Percentiles rank a stretch among this genome's conserved stretches.
Conservation (phyloP, 2,888 invertebrate genomes). For the Drosophila fungiperda region DNA sequence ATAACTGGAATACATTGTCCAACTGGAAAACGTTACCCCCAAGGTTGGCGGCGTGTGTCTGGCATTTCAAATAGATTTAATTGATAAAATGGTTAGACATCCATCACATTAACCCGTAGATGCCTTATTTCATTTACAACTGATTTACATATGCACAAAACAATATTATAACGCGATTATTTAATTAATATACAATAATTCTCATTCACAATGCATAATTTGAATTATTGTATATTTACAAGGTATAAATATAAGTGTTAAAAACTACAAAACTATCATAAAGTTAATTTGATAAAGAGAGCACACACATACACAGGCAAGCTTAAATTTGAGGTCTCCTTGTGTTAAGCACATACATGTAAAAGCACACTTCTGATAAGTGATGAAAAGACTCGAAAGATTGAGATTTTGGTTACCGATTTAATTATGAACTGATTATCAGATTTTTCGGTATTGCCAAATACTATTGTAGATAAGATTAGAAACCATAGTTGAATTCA, state of each 20-base stretch:
- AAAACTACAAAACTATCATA: background rate
- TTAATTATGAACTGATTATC: conserved; percentile 33
- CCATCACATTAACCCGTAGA: conserved; percentile 15
- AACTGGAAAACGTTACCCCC: background rate
- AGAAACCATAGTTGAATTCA: background rate
- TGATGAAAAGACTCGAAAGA: conserved; percentile 25
- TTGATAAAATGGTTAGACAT: conserved; percentile 57
- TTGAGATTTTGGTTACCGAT: conserved; percentile 46
- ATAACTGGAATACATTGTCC: conserved; percentile 7
- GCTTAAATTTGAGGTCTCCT: background rate
- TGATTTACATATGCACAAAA: conserved; percentile 37
- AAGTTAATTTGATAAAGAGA: background rate
- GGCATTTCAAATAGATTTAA: conserved; percentile 46
- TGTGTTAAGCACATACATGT: conserved; percentile 7
- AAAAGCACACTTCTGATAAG: conserved; percentile 29
- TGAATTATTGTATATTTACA: background rate
- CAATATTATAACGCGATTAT: too few species aligned
- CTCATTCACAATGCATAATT: background rate
- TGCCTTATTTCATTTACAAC: conserved; percentile 15
- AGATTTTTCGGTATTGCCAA: conserved; percentile 53
- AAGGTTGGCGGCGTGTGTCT: conserved; percentile 39
- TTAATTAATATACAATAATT: background rate
- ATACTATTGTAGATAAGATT: conserved; percentile 61
- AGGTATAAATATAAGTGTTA: background rate
- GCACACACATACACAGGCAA: too few species aligned